Evolutionary conservation across 2,888 invertebrate species (phyloP).

Genomic region (Clusia tigrina): DNA sequence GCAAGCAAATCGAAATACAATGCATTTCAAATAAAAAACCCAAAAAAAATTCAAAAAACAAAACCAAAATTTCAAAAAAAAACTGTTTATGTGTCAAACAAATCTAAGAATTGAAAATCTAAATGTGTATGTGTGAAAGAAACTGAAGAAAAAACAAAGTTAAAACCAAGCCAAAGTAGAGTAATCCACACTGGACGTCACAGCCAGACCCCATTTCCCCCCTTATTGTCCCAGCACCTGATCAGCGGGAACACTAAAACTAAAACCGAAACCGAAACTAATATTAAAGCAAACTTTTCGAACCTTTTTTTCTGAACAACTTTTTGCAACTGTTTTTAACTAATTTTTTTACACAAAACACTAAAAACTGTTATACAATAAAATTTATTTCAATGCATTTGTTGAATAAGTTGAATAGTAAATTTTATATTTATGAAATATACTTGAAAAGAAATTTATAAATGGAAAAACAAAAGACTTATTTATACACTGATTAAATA

Average conservation of each 20-base stretch:
- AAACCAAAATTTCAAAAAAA: neutral
- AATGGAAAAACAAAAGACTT: constrained; percentile 50
- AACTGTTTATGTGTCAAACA: neutral
- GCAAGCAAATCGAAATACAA: neutral
- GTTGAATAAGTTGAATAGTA: constrained; percentile 21
- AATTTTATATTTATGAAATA: constrained; percentile 4
- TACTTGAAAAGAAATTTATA: constrained; percentile 16
- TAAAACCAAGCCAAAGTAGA: too few relatives aligned
- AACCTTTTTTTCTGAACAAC: too few relatives aligned
- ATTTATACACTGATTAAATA: constrained; percentile 54
- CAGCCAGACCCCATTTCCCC: too few relatives aligned
- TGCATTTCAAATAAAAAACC: neutral
- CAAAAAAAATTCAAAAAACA: neutral
- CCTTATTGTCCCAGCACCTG: too few relatives aligned
- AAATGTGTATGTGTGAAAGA: too few relatives aligned
- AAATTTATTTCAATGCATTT: constrained; percentile 4
- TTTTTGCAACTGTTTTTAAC: too few relatives aligned
- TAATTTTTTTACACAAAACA: neutral
- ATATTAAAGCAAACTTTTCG: too few relatives aligned
- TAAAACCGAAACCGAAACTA: too few relatives aligned
- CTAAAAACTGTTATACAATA: neutral
- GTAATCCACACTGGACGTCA: too few relatives aligned
- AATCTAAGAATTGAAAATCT: too few relatives aligned
- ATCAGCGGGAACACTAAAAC: too few relatives aligned
- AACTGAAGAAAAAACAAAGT: too few relatives aligned